Percentiles rank a stretch among this genome's conserved stretches.
Conservation (phyloP, 1,140 invertebrate genomes). For the Ooceraea biroi region DNA sequence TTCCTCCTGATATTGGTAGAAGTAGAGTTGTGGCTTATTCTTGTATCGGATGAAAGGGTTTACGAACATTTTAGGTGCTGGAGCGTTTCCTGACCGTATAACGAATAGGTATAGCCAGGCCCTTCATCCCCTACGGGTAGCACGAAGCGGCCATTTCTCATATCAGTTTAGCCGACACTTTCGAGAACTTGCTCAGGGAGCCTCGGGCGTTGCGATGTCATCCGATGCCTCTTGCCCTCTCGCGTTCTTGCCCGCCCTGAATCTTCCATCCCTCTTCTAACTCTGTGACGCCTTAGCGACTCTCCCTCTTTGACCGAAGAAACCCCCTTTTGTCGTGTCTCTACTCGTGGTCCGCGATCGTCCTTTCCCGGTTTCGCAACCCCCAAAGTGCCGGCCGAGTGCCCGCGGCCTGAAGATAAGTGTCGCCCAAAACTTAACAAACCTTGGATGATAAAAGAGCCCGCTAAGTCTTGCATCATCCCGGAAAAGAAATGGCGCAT, state of each 20-base stretch:
- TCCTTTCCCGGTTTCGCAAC: slow-evolving; percentile 54
- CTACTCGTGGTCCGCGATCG: slow-evolving; percentile 49
- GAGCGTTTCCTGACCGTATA: slow-evolving; percentile 79
- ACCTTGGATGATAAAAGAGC: slow-evolving; percentile 79
- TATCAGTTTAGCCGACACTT: slow-evolving; percentile 86
- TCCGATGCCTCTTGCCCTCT: slow-evolving; percentile 79
- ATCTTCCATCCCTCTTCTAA: slow-evolving; percentile 55
- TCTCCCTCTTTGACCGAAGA: slow-evolving; percentile 51
- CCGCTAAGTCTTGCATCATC: slow-evolving; percentile 62
- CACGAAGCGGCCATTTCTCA: slow-evolving; percentile 86
- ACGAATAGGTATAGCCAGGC: slow-evolving; percentile 80
- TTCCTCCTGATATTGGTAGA: slow-evolving; percentile 19
- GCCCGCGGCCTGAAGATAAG: slow-evolving; percentile 82
- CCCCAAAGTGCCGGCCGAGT: slow-evolving; percentile 58
- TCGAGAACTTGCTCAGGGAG: slow-evolving; percentile 83
- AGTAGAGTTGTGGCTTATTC: slow-evolving; percentile 59
- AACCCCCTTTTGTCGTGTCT: slow-evolving; percentile 48
- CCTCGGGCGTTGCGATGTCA: slow-evolving; percentile 81
- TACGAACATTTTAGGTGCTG: slow-evolving; percentile 73
- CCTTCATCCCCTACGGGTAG: slow-evolving; percentile 83
- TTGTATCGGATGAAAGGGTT: slow-evolving; percentile 74
- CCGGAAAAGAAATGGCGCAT: slow-evolving; percentile 24
- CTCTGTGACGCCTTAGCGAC: slow-evolving; percentile 67
- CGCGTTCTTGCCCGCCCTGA: slow-evolving; percentile 55
- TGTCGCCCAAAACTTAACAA: slow-evolving; percentile 82